These are phyloP conservation scores for Beris chalybata DNA, from an alignment of 2,888 invertebrate species.

Conservation along the genomic window DNA sequence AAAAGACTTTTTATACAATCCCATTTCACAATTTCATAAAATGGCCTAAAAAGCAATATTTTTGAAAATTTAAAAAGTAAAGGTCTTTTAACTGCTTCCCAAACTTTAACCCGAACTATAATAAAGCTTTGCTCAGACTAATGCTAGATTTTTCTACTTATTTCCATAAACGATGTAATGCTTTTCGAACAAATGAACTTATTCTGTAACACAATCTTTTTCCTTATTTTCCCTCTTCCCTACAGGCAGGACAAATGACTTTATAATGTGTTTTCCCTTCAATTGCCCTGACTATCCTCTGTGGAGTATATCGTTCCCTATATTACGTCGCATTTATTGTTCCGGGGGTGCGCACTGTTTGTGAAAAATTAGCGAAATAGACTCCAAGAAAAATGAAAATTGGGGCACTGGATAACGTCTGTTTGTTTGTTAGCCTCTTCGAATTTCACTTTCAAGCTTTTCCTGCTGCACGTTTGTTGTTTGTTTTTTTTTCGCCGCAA, in stretches of 20 bases:
- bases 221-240: conserved; percentile 5
- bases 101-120: too few relatives aligned
- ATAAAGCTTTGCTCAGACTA: too few relatives aligned
- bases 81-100: too few relatives aligned
- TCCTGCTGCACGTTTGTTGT: not conserved
- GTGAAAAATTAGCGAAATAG: conserved; percentile 32
- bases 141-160: conserved; percentile 17
- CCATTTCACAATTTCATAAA: too few relatives aligned
- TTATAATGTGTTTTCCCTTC: conserved; percentile 31
- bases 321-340: conserved; percentile 20
- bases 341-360: conserved; percentile 26
- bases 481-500: too few relatives aligned
- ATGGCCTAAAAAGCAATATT: too few relatives aligned
- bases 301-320: not conserved
- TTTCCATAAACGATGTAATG: conserved; percentile 32
- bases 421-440: conserved; percentile 19
- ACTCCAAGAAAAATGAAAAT: conserved; percentile 20
- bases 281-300: conserved; percentile 13
- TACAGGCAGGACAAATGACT: conserved; percentile 28
- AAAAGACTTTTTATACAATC: too few relatives aligned
- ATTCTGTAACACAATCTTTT: conserved; percentile 31
- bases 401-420: not conserved
- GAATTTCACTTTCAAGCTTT: conserved; percentile 12
- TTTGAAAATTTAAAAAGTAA: too few relatives aligned
- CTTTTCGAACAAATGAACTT: conserved; percentile 31